Base-by-base conservation (phyloP, 1,140 invertebrate genomes). In the Penaeus vannamei region DNA sequence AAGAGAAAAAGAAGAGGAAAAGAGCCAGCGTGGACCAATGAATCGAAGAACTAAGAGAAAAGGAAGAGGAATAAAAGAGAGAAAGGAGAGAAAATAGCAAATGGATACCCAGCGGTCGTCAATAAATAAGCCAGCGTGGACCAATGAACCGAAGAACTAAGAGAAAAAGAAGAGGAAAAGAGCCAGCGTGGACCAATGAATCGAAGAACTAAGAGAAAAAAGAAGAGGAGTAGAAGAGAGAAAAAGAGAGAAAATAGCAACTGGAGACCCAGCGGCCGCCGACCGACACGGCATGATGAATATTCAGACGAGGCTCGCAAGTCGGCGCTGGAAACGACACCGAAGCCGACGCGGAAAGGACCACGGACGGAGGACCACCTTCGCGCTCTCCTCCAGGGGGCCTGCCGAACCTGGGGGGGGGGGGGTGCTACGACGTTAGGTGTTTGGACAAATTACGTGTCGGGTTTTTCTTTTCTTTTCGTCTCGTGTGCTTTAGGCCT, bases 401-500 rank as follows among this genome's bases (percentile, higher is more conserved):
- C 14, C 10, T 53, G 36, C 36, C 2, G 36, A 5, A 5, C 2
- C 2, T 1, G 46, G 46, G 46, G 14, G 46, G 46, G 14, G 46
- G 46, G 8, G 10, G 46, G 8, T 8, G 46, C 46, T 53, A 12
- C 46, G 46, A 53, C 46, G 3, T 53, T 53, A 53, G 46, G 46
- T 53, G 46, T 53, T 53, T 53, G 3, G 46, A 53, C 46, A 53
- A 53, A 53, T 53, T 53, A 53, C 46, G 14, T 53, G 46, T 53
- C 46, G 10, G 46, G 10, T 7, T 53, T 53, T 53, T 53, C 10
- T 12, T 14, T 53, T 53, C 10, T 12, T 53, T 12, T 53, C 10
- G 0, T 3, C 10, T 12, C 10, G 8, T 12, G 3, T 3, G 3
- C 0, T 53, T 0, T 53, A 1, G 8, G 0, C 14, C 0, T 53